phyloP scores from a whole-genome alignment of 2,888 invertebrate genomes.

The Lasioglossum malachurum region DNA sequence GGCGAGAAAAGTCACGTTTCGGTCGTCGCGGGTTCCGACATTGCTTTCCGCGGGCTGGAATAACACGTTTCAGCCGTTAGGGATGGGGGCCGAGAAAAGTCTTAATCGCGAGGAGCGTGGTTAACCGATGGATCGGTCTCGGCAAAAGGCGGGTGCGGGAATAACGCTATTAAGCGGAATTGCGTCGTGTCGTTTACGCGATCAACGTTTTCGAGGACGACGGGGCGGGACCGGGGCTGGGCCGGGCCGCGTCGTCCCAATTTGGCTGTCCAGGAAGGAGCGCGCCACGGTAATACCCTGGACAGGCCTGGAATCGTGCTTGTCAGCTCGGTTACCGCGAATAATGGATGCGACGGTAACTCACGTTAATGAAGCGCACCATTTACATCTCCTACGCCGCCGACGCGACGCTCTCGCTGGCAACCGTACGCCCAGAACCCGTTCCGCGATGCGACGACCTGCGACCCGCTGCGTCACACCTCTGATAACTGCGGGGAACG shows the following conservation, averaged over 20 bases:
- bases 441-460: neutral
- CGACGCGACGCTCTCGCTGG: constrained; percentile 23
- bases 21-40: neutral
- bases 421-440: constrained; percentile 1
- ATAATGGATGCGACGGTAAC: constrained; percentile 80
- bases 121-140: neutral
- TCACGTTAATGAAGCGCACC: constrained; percentile 80
- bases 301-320: constrained; percentile 71
- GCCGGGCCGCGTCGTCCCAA: constrained; percentile 50
- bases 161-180: constrained; percentile 27
- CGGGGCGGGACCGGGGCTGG: constrained; percentile 5
- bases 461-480: constrained; percentile 10
- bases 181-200: constrained; percentile 35
- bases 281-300: constrained; percentile 64
- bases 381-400: constrained; percentile 77
- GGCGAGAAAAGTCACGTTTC: constrained; percentile 36
- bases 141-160: neutral
- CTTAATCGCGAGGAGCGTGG: constrained; percentile 32
- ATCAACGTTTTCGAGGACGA: constrained; percentile 39
- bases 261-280: constrained; percentile 58
- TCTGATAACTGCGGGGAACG: constrained; percentile 47
- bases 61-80: neutral
- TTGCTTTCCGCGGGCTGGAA: neutral
- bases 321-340: constrained; percentile 77
- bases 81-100: constrained; percentile 9